Evolutionary conservation across 2,113 vertebrate species (phyloP).

Genomic region (Elephas maximus): DNA sequence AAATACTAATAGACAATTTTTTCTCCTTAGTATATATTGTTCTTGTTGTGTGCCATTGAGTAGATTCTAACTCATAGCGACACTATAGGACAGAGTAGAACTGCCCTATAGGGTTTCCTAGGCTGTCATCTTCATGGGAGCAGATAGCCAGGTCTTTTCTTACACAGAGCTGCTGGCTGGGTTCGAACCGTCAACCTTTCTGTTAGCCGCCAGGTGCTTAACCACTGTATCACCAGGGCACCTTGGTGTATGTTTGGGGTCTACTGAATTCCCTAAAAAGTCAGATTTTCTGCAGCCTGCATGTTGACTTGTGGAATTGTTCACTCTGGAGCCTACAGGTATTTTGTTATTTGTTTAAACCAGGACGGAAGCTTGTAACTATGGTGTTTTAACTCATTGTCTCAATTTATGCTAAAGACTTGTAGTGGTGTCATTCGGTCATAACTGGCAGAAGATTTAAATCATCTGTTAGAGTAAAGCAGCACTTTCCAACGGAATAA

Average conservation of each 20-base stretch:
- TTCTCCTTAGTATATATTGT: background rate
- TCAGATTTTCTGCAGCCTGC: background rate
- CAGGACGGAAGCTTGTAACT: background rate
- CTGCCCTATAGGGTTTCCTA: no score
- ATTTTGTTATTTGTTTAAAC: slow-evolving; percentile 46
- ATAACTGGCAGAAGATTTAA: slow-evolving; percentile 17
- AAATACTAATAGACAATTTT: slow-evolving; percentile 16
- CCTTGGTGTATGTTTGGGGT: no score
- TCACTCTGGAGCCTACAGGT: background rate
- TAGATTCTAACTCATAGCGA: no score
- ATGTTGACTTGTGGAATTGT: background rate
- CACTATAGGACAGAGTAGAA: no score
- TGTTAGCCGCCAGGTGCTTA: no score
- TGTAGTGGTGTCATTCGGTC: background rate
- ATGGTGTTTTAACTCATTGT: slow-evolving; percentile 9
- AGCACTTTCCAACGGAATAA: background rate
- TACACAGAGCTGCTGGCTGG: no score
- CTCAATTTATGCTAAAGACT: background rate
- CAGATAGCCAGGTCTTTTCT: no score
- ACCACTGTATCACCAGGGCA: no score
- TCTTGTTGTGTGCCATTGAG: no score
- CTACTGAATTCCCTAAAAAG: background rate
- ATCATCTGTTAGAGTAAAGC: background rate
- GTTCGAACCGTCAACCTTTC: no score
- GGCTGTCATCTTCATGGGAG: no score